Conservation (phyloP, 2,888 invertebrate species). For the Drosophila gaucha region DNA sequence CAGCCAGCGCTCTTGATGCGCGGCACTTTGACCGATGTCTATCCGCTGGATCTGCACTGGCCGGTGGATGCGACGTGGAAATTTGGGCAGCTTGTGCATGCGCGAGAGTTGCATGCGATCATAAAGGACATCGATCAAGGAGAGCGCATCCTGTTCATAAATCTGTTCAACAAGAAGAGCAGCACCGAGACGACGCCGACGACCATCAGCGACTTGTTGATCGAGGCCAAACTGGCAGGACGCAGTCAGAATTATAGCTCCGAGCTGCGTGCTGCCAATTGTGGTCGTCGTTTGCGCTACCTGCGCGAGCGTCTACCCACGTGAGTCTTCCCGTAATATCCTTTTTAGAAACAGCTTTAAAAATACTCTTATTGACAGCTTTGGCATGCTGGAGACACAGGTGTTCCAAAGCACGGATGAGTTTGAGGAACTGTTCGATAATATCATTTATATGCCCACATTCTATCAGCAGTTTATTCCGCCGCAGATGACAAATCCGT, state of each 20-base stretch:
- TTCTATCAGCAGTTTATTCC: slow-evolving; percentile 17
- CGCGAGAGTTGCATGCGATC: not conserved
- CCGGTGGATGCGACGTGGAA: not conserved
- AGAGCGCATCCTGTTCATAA: slow-evolving; percentile 14
- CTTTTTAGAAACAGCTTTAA: not conserved
- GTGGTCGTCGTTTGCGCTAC: slow-evolving; percentile 39
- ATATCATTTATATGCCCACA: slow-evolving; percentile 17
- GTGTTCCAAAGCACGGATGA: slow-evolving; percentile 7
- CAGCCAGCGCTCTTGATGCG: slow-evolving; percentile 23
- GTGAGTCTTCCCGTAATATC: not conserved
- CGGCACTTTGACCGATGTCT: slow-evolving; percentile 42
- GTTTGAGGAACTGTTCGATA: slow-evolving; percentile 42
- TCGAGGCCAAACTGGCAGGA: slow-evolving; percentile 20
- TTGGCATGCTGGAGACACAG: slow-evolving; percentile 45
- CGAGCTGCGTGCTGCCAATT: not conserved
- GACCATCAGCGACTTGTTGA: slow-evolving; percentile 11
- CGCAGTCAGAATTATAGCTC: slow-evolving; percentile 20
- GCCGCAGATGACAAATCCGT: slow-evolving; percentile 4
- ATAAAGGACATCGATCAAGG: slow-evolving; percentile 29
- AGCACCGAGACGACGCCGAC: too few relatives aligned
- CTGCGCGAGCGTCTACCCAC: slow-evolving; percentile 42
- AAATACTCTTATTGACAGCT: slow-evolving; percentile 14
- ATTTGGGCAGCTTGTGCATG: slow-evolving; percentile 4
- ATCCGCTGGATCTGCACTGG: slow-evolving; percentile 43
- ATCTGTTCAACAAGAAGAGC: not conserved